Evolutionary conservation across 2,113 vertebrate genomes (phyloP).

Genomic region (Bubo scandiacus): DNA sequence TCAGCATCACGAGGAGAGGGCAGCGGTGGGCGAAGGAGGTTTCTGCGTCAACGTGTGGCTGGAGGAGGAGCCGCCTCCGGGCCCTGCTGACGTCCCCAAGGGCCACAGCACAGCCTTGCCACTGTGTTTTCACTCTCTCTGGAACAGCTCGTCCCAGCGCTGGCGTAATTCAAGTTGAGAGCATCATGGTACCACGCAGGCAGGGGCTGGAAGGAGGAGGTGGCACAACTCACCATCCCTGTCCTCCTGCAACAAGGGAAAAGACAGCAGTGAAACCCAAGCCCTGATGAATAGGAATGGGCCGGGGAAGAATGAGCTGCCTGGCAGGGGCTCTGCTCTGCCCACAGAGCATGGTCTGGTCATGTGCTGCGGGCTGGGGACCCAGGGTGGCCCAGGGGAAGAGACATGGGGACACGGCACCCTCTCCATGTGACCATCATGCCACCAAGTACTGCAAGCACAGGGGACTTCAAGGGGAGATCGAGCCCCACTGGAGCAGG

Average conservation of each 20-base stretch:
- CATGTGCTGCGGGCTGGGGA: background rate
- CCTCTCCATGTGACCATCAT: accelerated
- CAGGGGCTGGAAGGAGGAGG: background rate
- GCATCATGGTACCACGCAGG: background rate
- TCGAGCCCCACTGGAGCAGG: accelerated
- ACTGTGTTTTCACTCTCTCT: background rate
- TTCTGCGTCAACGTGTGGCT: background rate
- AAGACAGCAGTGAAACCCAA: background rate
- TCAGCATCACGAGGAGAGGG: background rate
- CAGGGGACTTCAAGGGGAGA: background rate
- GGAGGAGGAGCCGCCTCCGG: background rate
- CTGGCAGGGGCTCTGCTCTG: background rate
- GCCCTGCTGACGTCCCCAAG: background rate
- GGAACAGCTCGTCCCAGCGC: constrained; percentile 13
- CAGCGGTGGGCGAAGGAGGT: background rate
- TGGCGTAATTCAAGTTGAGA: background rate
- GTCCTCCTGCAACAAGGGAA: accelerated
- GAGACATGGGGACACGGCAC: accelerated
- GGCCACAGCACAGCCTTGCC: accelerated
- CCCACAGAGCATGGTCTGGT: background rate
- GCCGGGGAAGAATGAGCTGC: background rate
- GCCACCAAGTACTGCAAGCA: background rate
- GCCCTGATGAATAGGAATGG: background rate
- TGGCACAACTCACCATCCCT: background rate
- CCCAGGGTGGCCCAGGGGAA: background rate